Conservation (phyloP, 2,888 invertebrate species). For the Nebria salina region DNA sequence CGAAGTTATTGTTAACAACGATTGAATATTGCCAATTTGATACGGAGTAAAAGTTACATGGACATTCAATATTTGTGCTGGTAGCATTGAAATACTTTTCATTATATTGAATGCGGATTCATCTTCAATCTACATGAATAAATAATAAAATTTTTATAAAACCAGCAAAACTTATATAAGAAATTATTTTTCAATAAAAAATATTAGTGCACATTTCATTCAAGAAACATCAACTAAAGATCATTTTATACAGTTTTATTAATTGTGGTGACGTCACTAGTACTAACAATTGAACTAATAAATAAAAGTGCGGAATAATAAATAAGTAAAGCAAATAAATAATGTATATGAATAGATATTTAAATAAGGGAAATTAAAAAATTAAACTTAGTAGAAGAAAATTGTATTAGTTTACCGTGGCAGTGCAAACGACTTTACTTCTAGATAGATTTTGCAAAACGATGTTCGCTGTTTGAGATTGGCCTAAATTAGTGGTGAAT, state of each 20-base stretch:
- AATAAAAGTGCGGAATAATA: too few relatives aligned
- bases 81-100: slow-evolving; percentile 38
- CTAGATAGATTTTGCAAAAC: slow-evolving; percentile 52
- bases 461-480: slow-evolving; percentile 49
- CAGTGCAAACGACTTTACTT: slow-evolving; percentile 52
- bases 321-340: too few relatives aligned
- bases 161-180: neutral
- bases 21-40: slow-evolving; percentile 53
- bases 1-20: slow-evolving; percentile 54
- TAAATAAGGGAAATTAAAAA: neutral
- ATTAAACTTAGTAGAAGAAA: neutral
- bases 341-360: neutral
- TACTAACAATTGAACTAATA: too few relatives aligned
- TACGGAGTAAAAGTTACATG: slow-evolving; percentile 56
- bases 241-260: too few relatives aligned
- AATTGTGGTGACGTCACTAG: too few relatives aligned
- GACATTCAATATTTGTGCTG: slow-evolving; percentile 50
- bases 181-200: too few relatives aligned
- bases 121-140: slow-evolving; percentile 52
- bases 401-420: slow-evolving; percentile 49
- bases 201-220: too few relatives aligned
- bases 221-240: too few relatives aligned
- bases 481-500: slow-evolving; percentile 55
- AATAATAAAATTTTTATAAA: neutral
- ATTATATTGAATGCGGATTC: slow-evolving; percentile 51